Evolutionary conservation across 2,888 invertebrate genomes (phyloP), one percentile per base, ranked within the genome.

Genomic region (Yponomeuta plumbellus): DNA sequence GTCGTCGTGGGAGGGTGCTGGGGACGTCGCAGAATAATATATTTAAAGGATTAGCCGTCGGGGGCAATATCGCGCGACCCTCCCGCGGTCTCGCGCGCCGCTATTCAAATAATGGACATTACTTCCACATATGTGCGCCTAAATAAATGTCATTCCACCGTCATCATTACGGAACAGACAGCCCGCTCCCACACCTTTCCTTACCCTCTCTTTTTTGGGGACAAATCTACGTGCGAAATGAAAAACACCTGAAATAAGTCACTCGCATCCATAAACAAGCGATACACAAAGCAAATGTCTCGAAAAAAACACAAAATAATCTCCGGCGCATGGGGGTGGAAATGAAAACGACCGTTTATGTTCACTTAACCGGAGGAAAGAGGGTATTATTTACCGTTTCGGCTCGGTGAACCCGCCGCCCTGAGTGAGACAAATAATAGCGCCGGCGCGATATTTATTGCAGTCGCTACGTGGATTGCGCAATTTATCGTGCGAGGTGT

Each of bases 331-430:
- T 90, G 90, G 90, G 90, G 89, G 90, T 90, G 90, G 90, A 91
- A 91, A 90, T 90, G 90, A 89, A 90, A 91, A 89, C 90, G 88
- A 87, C 84, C 89, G 88, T 90, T 90, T 89, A 89, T 88, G 90
- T 89, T 91, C 90, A 91, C 90, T 91, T 91, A 90, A 91, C 89
- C 90, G 44, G 89, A 89, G 88, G 86, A 84, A 88, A 88, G 90
- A 89, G 90, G 90, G 88, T 89, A 89, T 89, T 91, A 91, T 91
- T 91, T 90, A 90, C 88, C 88, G 89, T 89, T 90, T 85, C 89
- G 88, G 88, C 83, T 84, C 84, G 89, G 84, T 86, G 89, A 87
- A 83, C 88, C 84, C 87, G 89, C 88, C 88, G 85, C 87, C 80
- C 81, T 86, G 90, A 89, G 89, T 86, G 90, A 89, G 88, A 91